These are phyloP conservation scores for Cylindroiulus punctatus DNA, from an alignment of 2,888 invertebrate species.

Conservation along the genomic window DNA sequence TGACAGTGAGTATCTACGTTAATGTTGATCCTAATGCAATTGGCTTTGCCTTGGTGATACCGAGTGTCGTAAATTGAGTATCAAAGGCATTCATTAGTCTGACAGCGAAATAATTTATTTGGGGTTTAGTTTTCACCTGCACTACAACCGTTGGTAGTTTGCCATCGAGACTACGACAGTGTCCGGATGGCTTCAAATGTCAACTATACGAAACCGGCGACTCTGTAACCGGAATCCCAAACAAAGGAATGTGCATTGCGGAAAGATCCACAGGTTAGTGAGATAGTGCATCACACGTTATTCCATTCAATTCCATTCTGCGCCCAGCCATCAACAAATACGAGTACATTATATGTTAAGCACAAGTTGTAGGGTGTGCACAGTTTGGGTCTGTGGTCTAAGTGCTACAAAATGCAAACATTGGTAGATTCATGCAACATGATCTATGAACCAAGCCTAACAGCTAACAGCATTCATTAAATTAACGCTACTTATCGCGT, in stretches of 20 bases:
- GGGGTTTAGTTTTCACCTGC: conserved; percentile 48
- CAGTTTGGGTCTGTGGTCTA: too few relatives aligned
- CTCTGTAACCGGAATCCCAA: conserved; percentile 49
- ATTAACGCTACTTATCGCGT: too few relatives aligned
- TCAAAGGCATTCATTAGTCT: not conserved
- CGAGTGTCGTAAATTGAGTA: not conserved
- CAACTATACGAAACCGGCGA: conserved; percentile 52
- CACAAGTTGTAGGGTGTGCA: too few relatives aligned
- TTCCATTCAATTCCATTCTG: too few relatives aligned
- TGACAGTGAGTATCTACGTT: not conserved
- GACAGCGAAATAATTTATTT: not conserved
- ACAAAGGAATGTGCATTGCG: conserved; percentile 52
- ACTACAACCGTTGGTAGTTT: conserved; percentile 47
- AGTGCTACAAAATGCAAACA: too few relatives aligned
- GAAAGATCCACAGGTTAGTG: conserved; percentile 38
- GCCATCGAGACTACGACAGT: conserved; percentile 40
- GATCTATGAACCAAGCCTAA: too few relatives aligned
- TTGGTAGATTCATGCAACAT: too few relatives aligned
- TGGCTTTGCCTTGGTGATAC: not conserved
- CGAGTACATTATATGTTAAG: not conserved
- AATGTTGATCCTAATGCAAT: too few relatives aligned
- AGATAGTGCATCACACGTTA: not conserved
- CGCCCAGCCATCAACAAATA: not conserved
- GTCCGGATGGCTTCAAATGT: conserved; percentile 54
- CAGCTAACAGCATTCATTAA: too few relatives aligned